Evolutionary conservation across 2,888 invertebrate genomes (phyloP).

Genomic region (Plebejus anna): DNA sequence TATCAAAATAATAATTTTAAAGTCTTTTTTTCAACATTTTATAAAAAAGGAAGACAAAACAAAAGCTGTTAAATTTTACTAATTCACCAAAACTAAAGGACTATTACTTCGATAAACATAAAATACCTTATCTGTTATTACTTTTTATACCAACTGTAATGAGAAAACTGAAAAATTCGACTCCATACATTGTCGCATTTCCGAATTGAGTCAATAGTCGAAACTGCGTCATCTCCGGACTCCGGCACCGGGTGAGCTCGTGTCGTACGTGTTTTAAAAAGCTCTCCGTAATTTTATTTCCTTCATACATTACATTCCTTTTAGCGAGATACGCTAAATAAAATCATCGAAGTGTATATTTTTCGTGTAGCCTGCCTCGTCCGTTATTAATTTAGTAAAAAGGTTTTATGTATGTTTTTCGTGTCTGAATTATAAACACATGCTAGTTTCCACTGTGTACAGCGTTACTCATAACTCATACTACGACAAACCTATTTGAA

Average conservation of each 20-base stretch:
- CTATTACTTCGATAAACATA: not conserved
- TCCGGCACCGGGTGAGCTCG: not conserved
- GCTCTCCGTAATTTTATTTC: slow-evolving; percentile 23
- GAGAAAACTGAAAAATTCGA: not conserved
- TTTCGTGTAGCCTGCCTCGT: slow-evolving; percentile 13
- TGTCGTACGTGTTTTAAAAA: not conserved
- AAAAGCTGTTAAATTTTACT: too few species aligned
- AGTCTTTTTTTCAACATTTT: too few species aligned
- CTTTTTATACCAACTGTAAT: not conserved
- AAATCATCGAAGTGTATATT: slow-evolving; percentile 27
- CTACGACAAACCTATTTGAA: not conserved
- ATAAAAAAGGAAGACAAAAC: too few species aligned
- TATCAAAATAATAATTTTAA: too few species aligned
- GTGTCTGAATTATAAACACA: slow-evolving; percentile 11
- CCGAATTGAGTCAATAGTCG: not conserved
- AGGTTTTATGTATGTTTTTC: slow-evolving; percentile 21
- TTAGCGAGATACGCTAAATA: slow-evolving; percentile 26
- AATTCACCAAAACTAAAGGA: not conserved
- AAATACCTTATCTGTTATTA: not conserved
- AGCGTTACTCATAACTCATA: not conserved
- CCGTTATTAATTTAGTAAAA: slow-evolving; percentile 26
- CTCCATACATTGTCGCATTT: not conserved
- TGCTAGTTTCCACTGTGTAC: slow-evolving; percentile 1
- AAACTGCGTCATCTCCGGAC: not conserved
- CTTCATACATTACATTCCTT: slow-evolving; percentile 25